Evolutionary conservation across 2,797 vertebrate species (phyloP), one percentile per base, ranked within the genome.

Genomic region (Jordanella pulchra): DNA sequence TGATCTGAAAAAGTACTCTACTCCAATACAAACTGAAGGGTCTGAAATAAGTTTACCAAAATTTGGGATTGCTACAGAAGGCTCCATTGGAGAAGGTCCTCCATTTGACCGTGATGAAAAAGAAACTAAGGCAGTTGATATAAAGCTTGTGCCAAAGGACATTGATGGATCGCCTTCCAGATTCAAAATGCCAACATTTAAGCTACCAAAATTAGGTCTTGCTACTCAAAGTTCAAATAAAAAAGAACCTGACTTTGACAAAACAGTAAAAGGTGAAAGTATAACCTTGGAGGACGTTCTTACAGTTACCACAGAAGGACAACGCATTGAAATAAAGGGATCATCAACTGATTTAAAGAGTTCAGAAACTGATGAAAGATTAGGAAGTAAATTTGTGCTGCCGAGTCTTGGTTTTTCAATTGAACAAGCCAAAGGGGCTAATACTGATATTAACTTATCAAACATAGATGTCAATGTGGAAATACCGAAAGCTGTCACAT

Each of bases 81-180:
- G 28, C 18, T 35, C 35, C 7, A 61, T 27, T n/a, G 23, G n/a
- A 47, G 64, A 77, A 27, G 23, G 3, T 47, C 17, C 39, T 44
- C 4, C 17, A 4, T 66, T 47, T 6, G 65, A 67, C 18, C 32
- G 50, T 23, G 28, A 12, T 21, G 30, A 60, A 3, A 17, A 58
- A 71, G 45, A 89, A 44, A 71, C 77, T 13, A 68, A 71, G 75
- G 0, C 53, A 51, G 75, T 83, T 65, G 71, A 84, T 0, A 48
- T 58, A 39, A 76, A 80, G 30, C 35, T 61, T 67, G 53, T 35
- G 9, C 27, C 66, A 61, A 85, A 79, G 44, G 51, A 58, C 42
- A 53, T 17, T 3, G 71, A 86, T 72, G 79, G 67, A 15, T 86
- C 86, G 1, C 88, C 87, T 65, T 87, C 83, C 23, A 92, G 89